These are phyloP conservation scores for Scyliorhinus canicula DNA, from an alignment of 2,797 vertebrate genomes.

Conservation along the genomic window DNA sequence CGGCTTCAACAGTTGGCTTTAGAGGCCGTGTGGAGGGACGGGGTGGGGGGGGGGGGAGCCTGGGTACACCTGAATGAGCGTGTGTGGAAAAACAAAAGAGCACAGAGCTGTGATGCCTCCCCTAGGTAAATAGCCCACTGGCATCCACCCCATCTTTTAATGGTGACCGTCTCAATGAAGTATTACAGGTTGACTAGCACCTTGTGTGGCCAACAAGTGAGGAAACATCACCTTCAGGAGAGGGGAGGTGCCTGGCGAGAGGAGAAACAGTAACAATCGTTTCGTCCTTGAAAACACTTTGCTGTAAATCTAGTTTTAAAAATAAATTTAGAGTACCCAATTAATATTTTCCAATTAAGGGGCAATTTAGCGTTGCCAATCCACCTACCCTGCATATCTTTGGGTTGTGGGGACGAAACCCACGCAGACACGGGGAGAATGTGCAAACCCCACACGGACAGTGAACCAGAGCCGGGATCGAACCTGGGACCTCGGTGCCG, in stretches of 20 bases:
- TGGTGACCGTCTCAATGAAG: not conserved
- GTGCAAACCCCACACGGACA: too few species aligned
- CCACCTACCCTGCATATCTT: too few species aligned
- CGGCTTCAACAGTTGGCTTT: not conserved
- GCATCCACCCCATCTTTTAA: not conserved
- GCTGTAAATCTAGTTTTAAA: not conserved
- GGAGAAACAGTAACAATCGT: not conserved
- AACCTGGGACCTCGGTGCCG: too few species aligned
- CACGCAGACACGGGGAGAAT: too few species aligned
- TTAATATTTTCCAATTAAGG: too few species aligned
- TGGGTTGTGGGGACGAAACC: too few species aligned
- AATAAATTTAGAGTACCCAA: too few species aligned
- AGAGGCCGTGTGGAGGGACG: not conserved
- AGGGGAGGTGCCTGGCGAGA: not conserved
- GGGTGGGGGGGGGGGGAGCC: not conserved
- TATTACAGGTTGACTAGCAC: not conserved
- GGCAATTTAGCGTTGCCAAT: too few species aligned
- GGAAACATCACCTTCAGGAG: not conserved
- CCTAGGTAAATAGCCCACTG: not conserved
- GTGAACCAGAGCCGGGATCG: too few species aligned
- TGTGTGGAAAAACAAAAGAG: not conserved
- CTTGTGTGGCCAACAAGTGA: too few species aligned
- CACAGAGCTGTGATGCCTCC: not conserved
- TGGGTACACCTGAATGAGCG: too few species aligned
- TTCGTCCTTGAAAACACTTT: not conserved